These are phyloP conservation scores for Conops quadrifasciatus DNA, from an alignment of 2,888 invertebrate species.

Conservation along the genomic window DNA sequence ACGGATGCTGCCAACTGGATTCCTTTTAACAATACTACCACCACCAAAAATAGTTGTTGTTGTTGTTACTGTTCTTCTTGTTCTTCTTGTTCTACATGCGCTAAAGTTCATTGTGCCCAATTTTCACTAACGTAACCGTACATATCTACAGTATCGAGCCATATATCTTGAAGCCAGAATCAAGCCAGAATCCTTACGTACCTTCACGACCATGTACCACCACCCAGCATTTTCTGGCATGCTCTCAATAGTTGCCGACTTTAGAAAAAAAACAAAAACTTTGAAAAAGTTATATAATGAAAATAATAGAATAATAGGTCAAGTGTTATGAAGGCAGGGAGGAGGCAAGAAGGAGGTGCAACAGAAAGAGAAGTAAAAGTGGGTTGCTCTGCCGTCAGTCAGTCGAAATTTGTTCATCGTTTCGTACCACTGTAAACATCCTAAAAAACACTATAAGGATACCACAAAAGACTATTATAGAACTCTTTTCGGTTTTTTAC, in stretches of 20 bases:
- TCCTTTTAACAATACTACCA: background rate
- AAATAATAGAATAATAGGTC: too few species aligned
- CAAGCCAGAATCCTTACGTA: background rate
- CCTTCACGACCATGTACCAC: background rate
- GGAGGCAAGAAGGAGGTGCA: background rate
- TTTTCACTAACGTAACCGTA: constrained; percentile 19
- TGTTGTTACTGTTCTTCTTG: constrained; percentile 22
- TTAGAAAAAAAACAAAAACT: background rate
- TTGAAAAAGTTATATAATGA: too few species aligned
- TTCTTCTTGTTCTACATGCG: constrained; percentile 8
- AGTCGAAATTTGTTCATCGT: too few species aligned
- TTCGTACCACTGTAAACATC: too few species aligned
- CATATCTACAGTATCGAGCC: background rate
- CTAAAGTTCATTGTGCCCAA: constrained; percentile 40
- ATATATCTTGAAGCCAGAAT: too few species aligned
- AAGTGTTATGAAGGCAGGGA: constrained; percentile 23
- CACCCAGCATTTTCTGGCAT: too few species aligned
- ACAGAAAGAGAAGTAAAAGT: too few species aligned
- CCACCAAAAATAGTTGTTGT: background rate
- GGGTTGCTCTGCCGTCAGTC: too few species aligned
- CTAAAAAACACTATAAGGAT: too few species aligned
- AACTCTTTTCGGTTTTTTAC: too few species aligned
- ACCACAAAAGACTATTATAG: too few species aligned
- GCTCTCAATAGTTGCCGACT: background rate
- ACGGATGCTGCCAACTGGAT: constrained; percentile 33